Evolutionary conservation across 2,888 invertebrate genomes (phyloP).

Genomic region (Malthinus flaveolus): DNA sequence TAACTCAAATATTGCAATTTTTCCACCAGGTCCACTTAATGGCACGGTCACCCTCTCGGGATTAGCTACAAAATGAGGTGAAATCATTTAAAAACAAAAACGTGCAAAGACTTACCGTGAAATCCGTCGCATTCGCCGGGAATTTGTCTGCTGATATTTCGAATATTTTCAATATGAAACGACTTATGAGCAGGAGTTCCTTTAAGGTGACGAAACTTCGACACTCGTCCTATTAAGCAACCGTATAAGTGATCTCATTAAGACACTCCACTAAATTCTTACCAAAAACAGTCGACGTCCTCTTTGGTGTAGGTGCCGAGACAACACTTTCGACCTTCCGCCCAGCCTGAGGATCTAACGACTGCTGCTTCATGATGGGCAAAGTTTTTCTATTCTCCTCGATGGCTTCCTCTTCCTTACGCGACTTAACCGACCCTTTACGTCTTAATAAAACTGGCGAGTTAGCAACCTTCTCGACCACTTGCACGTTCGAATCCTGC

Average conservation of each 20-base stretch:
- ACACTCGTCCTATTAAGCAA: slow-evolving; percentile 68
- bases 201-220: slow-evolving; percentile 91
- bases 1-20: slow-evolving; percentile 84
- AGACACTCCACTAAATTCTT: slow-evolving; percentile 37
- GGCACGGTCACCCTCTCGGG: slow-evolving; percentile 87
- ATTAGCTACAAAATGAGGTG: slow-evolving; percentile 74
- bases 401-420: slow-evolving; percentile 58
- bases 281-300: slow-evolving; percentile 87
- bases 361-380: slow-evolving; percentile 57
- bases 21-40: slow-evolving; percentile 87
- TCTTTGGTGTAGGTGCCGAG: slow-evolving; percentile 69
- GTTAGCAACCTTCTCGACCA: slow-evolving; percentile 64
- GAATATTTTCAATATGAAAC: slow-evolving; percentile 87
- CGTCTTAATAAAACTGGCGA: slow-evolving; percentile 77
- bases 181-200: slow-evolving; percentile 90
- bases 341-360: slow-evolving; percentile 54
- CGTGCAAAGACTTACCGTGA: slow-evolving; percentile 63
- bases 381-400: slow-evolving; percentile 55
- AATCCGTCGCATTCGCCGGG: slow-evolving; percentile 95
- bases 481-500: slow-evolving; percentile 57
- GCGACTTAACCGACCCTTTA: slow-evolving; percentile 69
- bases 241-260: background rate
- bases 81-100: too few species aligned
- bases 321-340: slow-evolving; percentile 52
- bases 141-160: slow-evolving; percentile 87